Percentiles rank a stretch among this genome's conserved stretches.
These are phyloP conservation scores for Acestrorhynchus altus DNA, from an alignment of 2,797 vertebrate species.

Conservation along the genomic window DNA sequence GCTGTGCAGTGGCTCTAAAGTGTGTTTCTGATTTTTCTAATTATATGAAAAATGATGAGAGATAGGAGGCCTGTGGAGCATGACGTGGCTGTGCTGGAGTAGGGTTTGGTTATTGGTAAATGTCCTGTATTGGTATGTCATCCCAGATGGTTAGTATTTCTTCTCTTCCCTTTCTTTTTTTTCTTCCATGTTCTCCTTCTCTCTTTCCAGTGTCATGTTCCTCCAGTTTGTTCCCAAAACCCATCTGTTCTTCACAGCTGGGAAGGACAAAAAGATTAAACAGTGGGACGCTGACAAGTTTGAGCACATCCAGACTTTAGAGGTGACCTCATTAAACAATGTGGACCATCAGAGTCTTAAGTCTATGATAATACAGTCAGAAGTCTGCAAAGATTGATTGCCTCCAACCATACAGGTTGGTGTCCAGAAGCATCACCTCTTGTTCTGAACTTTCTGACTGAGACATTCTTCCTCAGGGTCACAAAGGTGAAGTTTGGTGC, in stretches of 20 bases:
- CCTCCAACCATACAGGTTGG: too few relatives aligned
- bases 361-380: slow-evolving; percentile 15
- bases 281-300: slow-evolving; percentile 99
- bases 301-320: slow-evolving; percentile 92
- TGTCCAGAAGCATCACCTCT: slow-evolving; percentile 17
- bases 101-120: too few relatives aligned
- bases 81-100: too few relatives aligned
- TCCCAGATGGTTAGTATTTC: slow-evolving; percentile 51
- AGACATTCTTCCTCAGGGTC: slow-evolving; percentile 80
- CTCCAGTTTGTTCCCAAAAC: slow-evolving; percentile 95
- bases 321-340: slow-evolving; percentile 79
- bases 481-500: slow-evolving; percentile 95
- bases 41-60: too few relatives aligned
- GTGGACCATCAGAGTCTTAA: slow-evolving; percentile 3
- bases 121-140: slow-evolving; percentile 42
- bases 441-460: slow-evolving; percentile 16
- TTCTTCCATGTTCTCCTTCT: too few relatives aligned
- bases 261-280: slow-evolving; percentile 95
- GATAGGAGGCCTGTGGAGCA: too few relatives aligned
- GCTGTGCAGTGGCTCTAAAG: too few relatives aligned
- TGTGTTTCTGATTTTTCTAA: too few relatives aligned
- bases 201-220: slow-evolving; percentile 88
- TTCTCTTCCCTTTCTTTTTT: slow-evolving; percentile 11
- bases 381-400: too few relatives aligned
- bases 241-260: slow-evolving; percentile 97